These are phyloP conservation scores for Pseudotriccus pelzelni DNA, from an alignment of 2,797 vertebrate species.

Conservation along the genomic window DNA sequence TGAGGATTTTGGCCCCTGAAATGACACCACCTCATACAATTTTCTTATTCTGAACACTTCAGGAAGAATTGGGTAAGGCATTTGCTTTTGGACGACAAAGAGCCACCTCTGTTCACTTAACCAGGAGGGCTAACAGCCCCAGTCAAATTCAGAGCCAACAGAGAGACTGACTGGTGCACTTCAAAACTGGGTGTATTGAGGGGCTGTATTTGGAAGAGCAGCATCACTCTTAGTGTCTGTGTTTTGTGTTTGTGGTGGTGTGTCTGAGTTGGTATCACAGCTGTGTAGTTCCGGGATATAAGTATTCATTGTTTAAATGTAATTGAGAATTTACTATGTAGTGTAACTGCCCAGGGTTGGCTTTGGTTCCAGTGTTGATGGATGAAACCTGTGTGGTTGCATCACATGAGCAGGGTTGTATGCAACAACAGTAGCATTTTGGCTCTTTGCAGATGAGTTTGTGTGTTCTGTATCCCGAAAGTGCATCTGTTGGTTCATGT, in stretches of 20 bases:
- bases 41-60: neutral
- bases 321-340: neutral
- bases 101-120: neutral
- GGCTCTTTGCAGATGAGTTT: neutral
- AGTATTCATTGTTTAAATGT: neutral
- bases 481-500: neutral
- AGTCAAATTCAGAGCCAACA: neutral
- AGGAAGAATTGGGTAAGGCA: neutral
- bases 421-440: neutral
- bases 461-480: neutral
- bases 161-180: neutral
- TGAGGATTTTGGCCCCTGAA: neutral
- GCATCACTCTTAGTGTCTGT: neutral
- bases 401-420: fast-evolving
- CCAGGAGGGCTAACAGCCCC: neutral
- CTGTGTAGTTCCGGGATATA: neutral
- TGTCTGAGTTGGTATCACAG: neutral
- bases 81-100: neutral
- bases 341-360: fast-evolving
- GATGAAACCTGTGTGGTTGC: neutral
- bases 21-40: neutral
- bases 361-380: neutral
- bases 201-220: neutral
- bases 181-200: neutral
- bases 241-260: neutral